A percentile compares a stretch with the other conserved stretches of the same genome.
Evolutionary conservation across 2,113 vertebrate genomes (phyloP).

Genomic region (Hassar affinis): DNA sequence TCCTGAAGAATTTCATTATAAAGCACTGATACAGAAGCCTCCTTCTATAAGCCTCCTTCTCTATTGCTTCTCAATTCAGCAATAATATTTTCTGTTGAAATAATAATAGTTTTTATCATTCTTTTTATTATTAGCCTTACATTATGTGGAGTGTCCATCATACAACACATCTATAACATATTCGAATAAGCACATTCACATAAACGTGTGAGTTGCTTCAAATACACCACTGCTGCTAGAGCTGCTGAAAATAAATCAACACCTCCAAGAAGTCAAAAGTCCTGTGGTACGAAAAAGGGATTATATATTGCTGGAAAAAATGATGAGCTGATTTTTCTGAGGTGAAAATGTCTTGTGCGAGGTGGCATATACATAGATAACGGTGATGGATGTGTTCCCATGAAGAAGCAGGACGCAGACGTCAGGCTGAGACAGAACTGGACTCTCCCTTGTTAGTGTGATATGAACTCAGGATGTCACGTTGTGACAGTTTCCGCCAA

Average conservation of each 20-base stretch:
- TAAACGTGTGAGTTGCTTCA: not conserved
- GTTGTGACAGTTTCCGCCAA: constrained; percentile 50
- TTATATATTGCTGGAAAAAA: not conserved
- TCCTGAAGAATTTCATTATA: not conserved
- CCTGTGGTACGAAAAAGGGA: not conserved
- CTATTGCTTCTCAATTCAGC: not conserved
- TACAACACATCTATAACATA: not conserved
- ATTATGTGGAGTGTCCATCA: not conserved
- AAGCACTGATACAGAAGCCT: not conserved
- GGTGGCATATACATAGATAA: not conserved
- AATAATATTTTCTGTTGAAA: not conserved
- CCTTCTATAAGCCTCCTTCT: not conserved
- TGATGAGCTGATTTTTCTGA: not conserved
- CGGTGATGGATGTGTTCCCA: constrained; percentile 33
- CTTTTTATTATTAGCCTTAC: not conserved
- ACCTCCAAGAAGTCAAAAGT: not conserved
- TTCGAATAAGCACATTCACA: not conserved
- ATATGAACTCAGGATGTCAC: constrained; percentile 59
- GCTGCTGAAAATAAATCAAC: not conserved
- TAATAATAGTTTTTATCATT: not conserved
- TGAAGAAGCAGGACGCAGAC: constrained; percentile 22
- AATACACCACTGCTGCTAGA: not conserved
- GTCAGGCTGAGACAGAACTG: constrained; percentile 46
- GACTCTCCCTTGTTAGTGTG: constrained; percentile 50
- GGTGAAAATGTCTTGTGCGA: not conserved